Evolutionary conservation across 2,888 invertebrate species (phyloP).

Genomic region (Eupithecia subfuscata): DNA sequence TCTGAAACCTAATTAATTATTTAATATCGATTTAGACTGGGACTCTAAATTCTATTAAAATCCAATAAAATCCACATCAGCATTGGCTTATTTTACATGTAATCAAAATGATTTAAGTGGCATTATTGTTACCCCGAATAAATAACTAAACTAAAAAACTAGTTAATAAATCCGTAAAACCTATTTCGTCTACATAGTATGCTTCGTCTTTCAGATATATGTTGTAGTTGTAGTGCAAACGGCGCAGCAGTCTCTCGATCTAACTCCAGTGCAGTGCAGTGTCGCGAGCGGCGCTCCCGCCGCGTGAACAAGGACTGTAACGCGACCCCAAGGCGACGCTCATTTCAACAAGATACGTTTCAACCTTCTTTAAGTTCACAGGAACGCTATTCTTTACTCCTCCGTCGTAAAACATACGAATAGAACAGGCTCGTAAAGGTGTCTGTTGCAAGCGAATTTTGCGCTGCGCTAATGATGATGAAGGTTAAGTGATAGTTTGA

Average conservation of each 20-base stretch:
- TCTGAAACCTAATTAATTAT: too few relatives aligned
- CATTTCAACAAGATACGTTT: constrained; percentile 22
- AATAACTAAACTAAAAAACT: background rate
- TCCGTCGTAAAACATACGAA: background rate
- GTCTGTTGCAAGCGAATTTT: background rate
- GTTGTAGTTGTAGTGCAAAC: background rate
- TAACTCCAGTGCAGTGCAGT: constrained; percentile 10
- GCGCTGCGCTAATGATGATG: background rate
- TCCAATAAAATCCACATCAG: too few relatives aligned
- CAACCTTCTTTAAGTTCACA: background rate
- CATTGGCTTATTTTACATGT: too few relatives aligned
- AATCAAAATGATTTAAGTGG: too few relatives aligned
- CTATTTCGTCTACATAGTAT: background rate
- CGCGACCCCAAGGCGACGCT: constrained; percentile 17
- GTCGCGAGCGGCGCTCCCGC: constrained; percentile 23
- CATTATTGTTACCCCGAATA: too few relatives aligned
- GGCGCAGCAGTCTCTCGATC: constrained; percentile 10
- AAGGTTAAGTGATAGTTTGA: background rate
- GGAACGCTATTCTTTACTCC: background rate
- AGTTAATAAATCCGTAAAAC: background rate
- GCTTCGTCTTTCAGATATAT: background rate
- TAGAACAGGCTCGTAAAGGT: background rate
- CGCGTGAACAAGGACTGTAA: constrained; percentile 17
- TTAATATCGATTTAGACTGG: too few relatives aligned
- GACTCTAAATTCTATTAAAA: too few relatives aligned